Percentiles rank a stretch among this genome's conserved stretches.
phyloP scores from a whole-genome alignment of 2,888 invertebrate species.

The Machimus atricapillus region DNA sequence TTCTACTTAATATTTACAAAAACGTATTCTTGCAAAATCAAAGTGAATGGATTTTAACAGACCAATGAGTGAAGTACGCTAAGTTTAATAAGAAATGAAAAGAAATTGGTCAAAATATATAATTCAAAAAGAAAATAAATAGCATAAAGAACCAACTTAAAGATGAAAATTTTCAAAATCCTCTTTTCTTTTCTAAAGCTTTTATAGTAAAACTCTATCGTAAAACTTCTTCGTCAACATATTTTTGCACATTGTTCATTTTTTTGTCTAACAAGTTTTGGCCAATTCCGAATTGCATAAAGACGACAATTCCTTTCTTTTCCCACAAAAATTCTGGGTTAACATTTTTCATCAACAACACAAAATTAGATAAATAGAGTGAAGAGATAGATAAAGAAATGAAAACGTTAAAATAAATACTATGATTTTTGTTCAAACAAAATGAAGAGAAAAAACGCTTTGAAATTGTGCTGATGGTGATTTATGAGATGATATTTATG shows the following conservation, averaged over 20 bases:
- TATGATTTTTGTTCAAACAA: neutral
- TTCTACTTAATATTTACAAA: neutral
- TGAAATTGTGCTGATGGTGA: slow-evolving; percentile 6
- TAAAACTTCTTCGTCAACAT: neutral
- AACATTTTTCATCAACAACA: neutral
- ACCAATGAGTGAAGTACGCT: slow-evolving; percentile 8
- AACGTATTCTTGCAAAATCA: neutral
- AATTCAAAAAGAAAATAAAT: slow-evolving; percentile 7
- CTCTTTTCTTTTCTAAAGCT: slow-evolving; percentile 62
- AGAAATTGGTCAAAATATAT: neutral
- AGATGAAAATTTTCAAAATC: slow-evolving; percentile 49
- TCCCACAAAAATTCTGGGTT: neutral
- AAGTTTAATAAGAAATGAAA: neutral
- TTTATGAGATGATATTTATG: slow-evolving; percentile 23
- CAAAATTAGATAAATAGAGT: neutral
- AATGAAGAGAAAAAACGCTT: neutral
- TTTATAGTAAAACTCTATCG: slow-evolving; percentile 26
- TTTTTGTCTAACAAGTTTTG: neutral
- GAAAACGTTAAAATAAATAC: neutral
- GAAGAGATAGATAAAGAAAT: neutral
- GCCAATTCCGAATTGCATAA: neutral
- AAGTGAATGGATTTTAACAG: neutral
- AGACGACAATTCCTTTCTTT: neutral
- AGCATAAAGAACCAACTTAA: neutral
- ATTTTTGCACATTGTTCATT: neutral